phyloP scores from a whole-genome alignment of 2,888 invertebrate species.

The Cephus pygmeus region DNA sequence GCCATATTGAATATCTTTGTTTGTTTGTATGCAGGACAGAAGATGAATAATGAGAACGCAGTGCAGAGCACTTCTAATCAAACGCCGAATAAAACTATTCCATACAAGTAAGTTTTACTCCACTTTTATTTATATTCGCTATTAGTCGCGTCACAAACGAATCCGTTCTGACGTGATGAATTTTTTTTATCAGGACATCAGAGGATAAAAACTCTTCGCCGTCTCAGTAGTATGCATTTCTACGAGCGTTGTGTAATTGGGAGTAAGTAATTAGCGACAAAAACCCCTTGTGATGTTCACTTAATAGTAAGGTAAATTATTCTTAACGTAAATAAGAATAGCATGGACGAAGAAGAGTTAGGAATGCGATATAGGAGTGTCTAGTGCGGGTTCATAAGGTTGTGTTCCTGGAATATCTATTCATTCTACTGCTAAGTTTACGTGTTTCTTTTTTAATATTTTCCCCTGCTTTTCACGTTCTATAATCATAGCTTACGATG shows the following conservation, averaged over 20 bases:
- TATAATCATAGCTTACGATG: background rate
- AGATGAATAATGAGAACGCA: slow-evolving; percentile 39
- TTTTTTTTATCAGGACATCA: background rate
- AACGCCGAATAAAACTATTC: slow-evolving; percentile 37
- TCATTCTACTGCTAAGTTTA: background rate
- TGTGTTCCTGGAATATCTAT: background rate
- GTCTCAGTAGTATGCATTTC: slow-evolving; percentile 25
- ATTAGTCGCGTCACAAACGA: background rate
- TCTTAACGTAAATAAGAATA: background rate
- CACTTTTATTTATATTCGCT: background rate
- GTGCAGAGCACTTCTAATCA: slow-evolving; percentile 40
- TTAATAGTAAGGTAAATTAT: background rate
- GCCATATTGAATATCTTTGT: background rate
- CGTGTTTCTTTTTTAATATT: background rate
- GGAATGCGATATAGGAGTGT: background rate
- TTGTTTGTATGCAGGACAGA: slow-evolving; percentile 38
- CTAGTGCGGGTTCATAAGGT: background rate
- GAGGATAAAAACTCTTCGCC: slow-evolving; percentile 28
- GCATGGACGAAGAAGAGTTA: background rate
- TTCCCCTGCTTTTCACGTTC: background rate
- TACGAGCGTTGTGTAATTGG: background rate
- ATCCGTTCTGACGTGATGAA: background rate
- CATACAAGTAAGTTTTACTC: slow-evolving; percentile 46
- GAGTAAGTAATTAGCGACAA: background rate
- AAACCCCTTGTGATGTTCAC: background rate